Conservation (phyloP, 1,140 invertebrate species). For the Scaptomyza hsui region DNA sequence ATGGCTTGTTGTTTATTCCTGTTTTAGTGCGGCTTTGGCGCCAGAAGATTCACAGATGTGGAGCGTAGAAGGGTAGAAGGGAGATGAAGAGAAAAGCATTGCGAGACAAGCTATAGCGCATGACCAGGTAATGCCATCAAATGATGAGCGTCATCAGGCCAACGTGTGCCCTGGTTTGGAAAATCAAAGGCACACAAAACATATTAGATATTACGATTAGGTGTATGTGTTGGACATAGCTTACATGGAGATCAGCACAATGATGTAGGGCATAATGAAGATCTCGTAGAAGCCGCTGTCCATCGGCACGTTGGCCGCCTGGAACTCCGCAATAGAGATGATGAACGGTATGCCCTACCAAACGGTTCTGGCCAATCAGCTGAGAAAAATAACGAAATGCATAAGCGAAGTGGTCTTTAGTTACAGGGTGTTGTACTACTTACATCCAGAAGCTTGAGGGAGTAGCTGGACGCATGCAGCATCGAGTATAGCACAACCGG, state of each 20-base stretch:
- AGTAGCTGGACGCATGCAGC: constrained; percentile 95
- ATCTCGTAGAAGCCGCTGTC: constrained; percentile 95
- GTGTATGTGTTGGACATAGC: constrained; percentile 86
- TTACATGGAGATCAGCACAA: constrained; percentile 94
- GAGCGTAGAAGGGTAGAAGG: too few species aligned
- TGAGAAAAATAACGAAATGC: constrained; percentile 83
- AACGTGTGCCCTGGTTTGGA: constrained; percentile 89
- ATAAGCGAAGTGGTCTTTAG: constrained; percentile 1
- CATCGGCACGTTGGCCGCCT: constrained; percentile 93
- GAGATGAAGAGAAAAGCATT: constrained; percentile 87
- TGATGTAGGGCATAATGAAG: constrained; percentile 93
- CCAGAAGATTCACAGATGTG: constrained; percentile 88
- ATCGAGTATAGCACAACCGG: constrained; percentile 95
- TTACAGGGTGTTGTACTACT: constrained; percentile 87
- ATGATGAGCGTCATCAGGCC: constrained; percentile 95
- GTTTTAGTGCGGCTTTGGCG: constrained; percentile 85
- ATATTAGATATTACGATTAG: constrained; percentile 1
- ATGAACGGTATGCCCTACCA: constrained; percentile 93
- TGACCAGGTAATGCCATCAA: constrained; percentile 96
- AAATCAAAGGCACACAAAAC: neutral
- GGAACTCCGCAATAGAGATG: constrained; percentile 93
- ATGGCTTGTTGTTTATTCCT: constrained; percentile 23
- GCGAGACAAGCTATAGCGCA: constrained; percentile 95
- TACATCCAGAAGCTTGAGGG: constrained; percentile 94
- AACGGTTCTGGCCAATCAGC: constrained; percentile 93